phyloP scores from a whole-genome alignment of 2,797 vertebrate species.

The Champsocephalus gunnari region DNA sequence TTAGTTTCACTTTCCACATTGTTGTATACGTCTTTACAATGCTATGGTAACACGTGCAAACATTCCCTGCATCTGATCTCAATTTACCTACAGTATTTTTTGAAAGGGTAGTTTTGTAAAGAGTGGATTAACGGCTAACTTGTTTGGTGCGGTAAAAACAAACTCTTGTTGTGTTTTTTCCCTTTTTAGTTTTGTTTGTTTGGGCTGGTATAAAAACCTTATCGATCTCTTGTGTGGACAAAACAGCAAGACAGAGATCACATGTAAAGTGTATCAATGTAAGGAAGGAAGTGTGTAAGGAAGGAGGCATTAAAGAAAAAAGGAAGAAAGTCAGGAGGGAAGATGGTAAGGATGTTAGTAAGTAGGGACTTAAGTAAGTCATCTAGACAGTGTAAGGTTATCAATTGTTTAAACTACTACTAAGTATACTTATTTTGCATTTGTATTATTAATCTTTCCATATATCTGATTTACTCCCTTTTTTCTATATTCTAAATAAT shows the following conservation, averaged over 20 bases:
- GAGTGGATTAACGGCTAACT: too few relatives aligned
- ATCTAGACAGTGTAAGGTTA: too few relatives aligned
- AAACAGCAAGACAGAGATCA: background rate
- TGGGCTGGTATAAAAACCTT: background rate
- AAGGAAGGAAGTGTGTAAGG: background rate
- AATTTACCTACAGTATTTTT: too few relatives aligned
- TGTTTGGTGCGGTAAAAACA: too few relatives aligned
- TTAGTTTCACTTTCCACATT: conserved; percentile 6
- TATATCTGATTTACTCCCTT: background rate
- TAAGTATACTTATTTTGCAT: too few relatives aligned
- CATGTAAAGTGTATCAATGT: background rate
- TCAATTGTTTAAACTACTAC: too few relatives aligned
- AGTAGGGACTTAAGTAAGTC: background rate
- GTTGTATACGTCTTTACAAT: background rate
- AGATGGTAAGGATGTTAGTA: background rate
- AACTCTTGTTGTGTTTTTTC: too few relatives aligned
- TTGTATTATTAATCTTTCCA: background rate
- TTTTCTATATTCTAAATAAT: background rate
- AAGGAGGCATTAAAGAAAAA: background rate
- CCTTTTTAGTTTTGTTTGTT: background rate
- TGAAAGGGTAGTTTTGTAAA: too few relatives aligned
- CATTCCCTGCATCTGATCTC: too few relatives aligned
- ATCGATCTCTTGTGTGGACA: background rate
- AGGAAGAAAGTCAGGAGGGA: background rate
- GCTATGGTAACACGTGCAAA: too few relatives aligned